These are phyloP conservation scores for Penaeus chinensis DNA, from an alignment of 1,140 invertebrate genomes.

Conservation along the genomic window DNA sequence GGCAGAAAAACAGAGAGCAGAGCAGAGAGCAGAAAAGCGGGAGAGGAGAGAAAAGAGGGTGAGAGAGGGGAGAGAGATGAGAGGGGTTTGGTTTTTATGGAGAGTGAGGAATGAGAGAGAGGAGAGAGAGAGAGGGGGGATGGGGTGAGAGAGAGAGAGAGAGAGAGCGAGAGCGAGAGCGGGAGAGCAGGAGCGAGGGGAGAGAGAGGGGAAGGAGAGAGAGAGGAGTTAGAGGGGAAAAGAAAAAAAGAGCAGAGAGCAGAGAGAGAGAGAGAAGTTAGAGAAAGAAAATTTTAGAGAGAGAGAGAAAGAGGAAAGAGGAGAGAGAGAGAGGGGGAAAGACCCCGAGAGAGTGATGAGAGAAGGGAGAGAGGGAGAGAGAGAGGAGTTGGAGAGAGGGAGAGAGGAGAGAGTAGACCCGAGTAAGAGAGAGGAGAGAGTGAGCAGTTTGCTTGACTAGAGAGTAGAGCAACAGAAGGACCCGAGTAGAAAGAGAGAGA, in stretches of 20 bases:
- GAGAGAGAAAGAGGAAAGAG: not conserved
- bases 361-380: constrained; percentile 7
- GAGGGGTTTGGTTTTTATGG: not conserved
- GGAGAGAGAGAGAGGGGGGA: not conserved
- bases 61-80: not conserved
- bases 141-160: not conserved
- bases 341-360: not conserved
- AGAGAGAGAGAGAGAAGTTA: too few species aligned
- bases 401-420: not conserved
- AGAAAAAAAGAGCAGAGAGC: not conserved
- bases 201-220: not conserved
- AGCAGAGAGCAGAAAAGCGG: too few species aligned
- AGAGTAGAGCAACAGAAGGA: not conserved
- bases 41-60: not conserved
- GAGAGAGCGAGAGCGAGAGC: too few species aligned
- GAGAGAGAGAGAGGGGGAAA: not conserved
- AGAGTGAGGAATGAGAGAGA: constrained; percentile 3
- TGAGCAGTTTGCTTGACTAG: too few species aligned
- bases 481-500: not conserved
- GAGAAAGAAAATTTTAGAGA: constrained; percentile 15
- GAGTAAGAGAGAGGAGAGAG: too few species aligned
- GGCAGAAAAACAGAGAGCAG: too few species aligned
- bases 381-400: not conserved
- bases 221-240: not conserved
- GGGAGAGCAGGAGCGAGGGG: not conserved